These are phyloP conservation scores for Malurus elegans DNA, from an alignment of 2,113 vertebrate species.

Conservation along the genomic window DNA sequence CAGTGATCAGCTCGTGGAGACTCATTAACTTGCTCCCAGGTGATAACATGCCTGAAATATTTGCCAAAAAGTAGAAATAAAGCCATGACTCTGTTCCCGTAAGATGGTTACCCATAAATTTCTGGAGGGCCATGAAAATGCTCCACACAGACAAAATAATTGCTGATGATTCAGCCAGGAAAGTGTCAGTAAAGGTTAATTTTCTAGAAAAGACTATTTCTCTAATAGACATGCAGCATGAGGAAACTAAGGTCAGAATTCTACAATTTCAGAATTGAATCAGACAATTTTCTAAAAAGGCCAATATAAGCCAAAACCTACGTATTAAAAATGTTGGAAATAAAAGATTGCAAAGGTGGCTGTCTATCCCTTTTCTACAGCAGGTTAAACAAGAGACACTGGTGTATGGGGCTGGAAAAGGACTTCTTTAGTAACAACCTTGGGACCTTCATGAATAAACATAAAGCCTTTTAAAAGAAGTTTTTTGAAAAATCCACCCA, in stretches of 20 bases:
- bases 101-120: conserved; percentile 3
- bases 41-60: background rate
- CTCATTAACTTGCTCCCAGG: background rate
- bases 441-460: background rate
- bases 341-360: background rate
- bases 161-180: conserved; percentile 35
- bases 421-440: background rate
- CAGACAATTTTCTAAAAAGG: background rate
- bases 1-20: background rate
- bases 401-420: background rate
- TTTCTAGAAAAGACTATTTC: conserved; percentile 8
- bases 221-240: background rate
- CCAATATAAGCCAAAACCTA: background rate
- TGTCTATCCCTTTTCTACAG: background rate
- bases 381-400: background rate
- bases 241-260: background rate
- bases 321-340: background rate
- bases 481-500: background rate
- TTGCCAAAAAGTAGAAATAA: background rate
- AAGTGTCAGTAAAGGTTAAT: conserved; percentile 43
- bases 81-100: background rate
- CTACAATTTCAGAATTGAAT: background rate
- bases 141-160: conserved; percentile 27
- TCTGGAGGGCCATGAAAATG: background rate
- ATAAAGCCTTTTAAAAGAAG: background rate